A percentile compares a stretch with the other conserved stretches of the same genome.
These are phyloP conservation scores for Sinhomidia bicolor DNA, from an alignment of 2,888 invertebrate species.

Conservation along the genomic window DNA sequence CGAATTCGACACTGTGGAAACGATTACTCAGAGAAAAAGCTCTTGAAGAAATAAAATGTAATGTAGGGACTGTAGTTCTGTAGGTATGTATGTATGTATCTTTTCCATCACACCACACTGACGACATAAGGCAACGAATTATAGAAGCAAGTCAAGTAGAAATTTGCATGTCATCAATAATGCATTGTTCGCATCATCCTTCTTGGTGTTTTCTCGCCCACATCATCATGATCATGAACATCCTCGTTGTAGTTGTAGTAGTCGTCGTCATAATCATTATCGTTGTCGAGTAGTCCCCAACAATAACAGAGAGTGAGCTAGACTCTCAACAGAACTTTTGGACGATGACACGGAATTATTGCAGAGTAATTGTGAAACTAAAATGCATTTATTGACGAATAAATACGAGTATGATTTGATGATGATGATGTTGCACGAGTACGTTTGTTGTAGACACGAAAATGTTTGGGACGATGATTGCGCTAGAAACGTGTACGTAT, in stretches of 20 bases:
- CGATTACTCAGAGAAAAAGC: background rate
- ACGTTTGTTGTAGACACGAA: conserved; percentile 17
- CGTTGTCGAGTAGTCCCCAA: too few relatives aligned
- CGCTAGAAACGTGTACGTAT: background rate
- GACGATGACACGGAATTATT: conserved; percentile 3
- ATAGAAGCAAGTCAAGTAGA: conserved; percentile 74
- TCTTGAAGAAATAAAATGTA: background rate
- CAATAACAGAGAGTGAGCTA: background rate
- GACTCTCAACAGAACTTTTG: background rate
- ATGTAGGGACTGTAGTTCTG: too few relatives aligned
- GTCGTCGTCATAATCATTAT: background rate
- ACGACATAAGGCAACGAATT: conserved; percentile 37
- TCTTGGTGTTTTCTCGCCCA: conserved; percentile 52
- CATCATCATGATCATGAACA: conserved; percentile 51
- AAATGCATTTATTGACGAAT: conserved; percentile 4
- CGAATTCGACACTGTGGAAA: conserved; percentile 7
- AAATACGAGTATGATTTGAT: conserved; percentile 25
- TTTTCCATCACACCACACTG: too few relatives aligned
- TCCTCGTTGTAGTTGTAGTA: too few relatives aligned
- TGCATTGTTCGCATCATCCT: conserved; percentile 71
- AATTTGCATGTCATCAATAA: conserved; percentile 76
- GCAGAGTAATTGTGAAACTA: background rate
- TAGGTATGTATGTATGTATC: background rate
- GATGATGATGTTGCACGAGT: conserved; percentile 37
- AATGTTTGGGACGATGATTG: conserved; percentile 13